These are phyloP conservation scores for Trissolcus brochymenae DNA, from an alignment of 2,888 invertebrate species.

Conservation along the genomic window DNA sequence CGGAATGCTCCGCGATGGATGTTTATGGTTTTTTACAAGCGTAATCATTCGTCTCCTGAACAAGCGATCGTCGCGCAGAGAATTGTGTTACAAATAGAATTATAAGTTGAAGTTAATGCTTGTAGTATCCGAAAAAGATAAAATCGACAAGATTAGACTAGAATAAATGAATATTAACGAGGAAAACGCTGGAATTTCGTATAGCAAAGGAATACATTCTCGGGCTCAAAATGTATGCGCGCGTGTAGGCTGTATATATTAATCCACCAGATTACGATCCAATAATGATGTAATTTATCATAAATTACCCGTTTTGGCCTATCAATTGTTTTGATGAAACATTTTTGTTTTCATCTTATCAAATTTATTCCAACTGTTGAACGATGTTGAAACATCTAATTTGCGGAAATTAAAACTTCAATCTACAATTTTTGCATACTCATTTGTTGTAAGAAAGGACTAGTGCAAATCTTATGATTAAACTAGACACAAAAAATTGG, in stretches of 20 bases:
- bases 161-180: conserved; percentile 58
- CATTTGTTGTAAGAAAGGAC: no score
- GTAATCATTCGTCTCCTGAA: conserved; percentile 58
- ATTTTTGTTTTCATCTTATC: neutral
- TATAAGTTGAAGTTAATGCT: conserved; percentile 58
- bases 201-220: conserved; percentile 10
- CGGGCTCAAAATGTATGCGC: conserved; percentile 33
- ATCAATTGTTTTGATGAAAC: conserved; percentile 1
- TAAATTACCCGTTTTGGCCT: conserved; percentile 40
- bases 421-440: no score
- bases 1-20: conserved; percentile 51
- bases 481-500: no score
- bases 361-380: no score
- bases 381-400: no score
- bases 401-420: no score
- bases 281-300: conserved; percentile 50
- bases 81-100: conserved; percentile 58
- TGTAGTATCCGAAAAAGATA: conserved; percentile 58
- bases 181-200: conserved; percentile 54
- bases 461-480: conserved; percentile 31
- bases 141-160: conserved; percentile 58
- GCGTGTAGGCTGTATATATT: conserved; percentile 53
- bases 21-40: conserved; percentile 59
- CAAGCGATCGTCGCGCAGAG: conserved; percentile 44
- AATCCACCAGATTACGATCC: conserved; percentile 50